Evolutionary conservation across 1,140 invertebrate genomes (phyloP).

Genomic region (Notospermus geniculatus): DNA sequence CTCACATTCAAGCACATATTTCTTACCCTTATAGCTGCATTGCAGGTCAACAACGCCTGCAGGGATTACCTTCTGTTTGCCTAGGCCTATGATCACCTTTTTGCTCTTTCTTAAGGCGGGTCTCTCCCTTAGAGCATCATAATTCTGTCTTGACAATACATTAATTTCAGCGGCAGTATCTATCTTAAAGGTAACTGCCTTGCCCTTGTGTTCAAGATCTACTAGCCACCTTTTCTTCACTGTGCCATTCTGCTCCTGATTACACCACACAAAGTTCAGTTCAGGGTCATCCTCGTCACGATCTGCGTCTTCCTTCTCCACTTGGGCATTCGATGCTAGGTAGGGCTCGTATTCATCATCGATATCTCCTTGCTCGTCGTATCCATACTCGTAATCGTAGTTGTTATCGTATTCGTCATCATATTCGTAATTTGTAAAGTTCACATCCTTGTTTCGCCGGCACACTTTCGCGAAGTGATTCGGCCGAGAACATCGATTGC

Average conservation of each 20-base stretch:
- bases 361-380: not conserved
- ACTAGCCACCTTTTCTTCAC: not conserved
- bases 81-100: not conserved
- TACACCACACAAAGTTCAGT: too few species aligned
- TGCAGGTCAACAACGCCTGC: not conserved
- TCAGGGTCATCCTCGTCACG: too few species aligned
- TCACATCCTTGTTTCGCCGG: not conserved
- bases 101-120: not conserved
- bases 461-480: conserved; percentile 4
- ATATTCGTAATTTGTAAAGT: not conserved
- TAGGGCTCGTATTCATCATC: not conserved
- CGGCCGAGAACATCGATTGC: not conserved
- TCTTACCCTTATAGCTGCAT: not conserved
- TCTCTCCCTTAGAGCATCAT: not conserved
- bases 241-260: not conserved
- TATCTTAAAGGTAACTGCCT: not conserved
- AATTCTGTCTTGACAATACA: not conserved
- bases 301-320: too few species aligned
- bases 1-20: not conserved
- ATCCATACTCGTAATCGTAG: not conserved
- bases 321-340: not conserved
- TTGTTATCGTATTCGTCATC: not conserved
- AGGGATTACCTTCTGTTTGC: not conserved
- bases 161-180: conserved; percentile 5
- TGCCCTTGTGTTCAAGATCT: not conserved